phyloP scores from a whole-genome alignment of 53 echinoderm and acorn worm genomes.

The Zoroaster sp. region DNA sequence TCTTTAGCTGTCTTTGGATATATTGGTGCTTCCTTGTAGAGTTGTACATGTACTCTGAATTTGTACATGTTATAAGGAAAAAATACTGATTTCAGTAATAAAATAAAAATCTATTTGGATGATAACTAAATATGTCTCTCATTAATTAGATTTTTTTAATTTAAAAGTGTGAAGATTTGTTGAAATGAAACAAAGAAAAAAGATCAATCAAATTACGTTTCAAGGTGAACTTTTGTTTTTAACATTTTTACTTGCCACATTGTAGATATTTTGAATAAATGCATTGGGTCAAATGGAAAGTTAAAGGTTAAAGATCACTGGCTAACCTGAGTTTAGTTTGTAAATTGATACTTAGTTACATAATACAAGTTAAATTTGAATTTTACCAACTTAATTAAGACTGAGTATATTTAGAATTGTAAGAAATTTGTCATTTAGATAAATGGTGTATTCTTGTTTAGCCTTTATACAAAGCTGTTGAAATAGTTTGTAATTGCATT shows the following conservation, averaged over 20 bases:
- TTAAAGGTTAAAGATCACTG: background rate
- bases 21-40: background rate
- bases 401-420: slow-evolving; percentile 10
- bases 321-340: background rate
- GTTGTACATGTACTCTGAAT: background rate
- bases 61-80: background rate
- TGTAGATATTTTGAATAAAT: background rate
- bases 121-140: background rate
- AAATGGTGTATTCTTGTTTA: background rate
- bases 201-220: background rate
- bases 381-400: background rate
- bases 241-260: slow-evolving; percentile 22
- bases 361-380: background rate
- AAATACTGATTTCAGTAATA: background rate
- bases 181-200: background rate
- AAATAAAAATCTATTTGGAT: background rate
- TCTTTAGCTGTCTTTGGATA: background rate
- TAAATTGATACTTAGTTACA: background rate
- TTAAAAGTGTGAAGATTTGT: background rate
- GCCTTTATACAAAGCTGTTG: background rate
- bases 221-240: background rate
- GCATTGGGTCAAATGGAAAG: background rate
- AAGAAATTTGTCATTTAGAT: background rate
- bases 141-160: background rate
- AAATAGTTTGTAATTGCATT: slow-evolving; percentile 35